Evolutionary conservation across 2,888 invertebrate genomes (phyloP).

Genomic region (Cyclophora punctaria): DNA sequence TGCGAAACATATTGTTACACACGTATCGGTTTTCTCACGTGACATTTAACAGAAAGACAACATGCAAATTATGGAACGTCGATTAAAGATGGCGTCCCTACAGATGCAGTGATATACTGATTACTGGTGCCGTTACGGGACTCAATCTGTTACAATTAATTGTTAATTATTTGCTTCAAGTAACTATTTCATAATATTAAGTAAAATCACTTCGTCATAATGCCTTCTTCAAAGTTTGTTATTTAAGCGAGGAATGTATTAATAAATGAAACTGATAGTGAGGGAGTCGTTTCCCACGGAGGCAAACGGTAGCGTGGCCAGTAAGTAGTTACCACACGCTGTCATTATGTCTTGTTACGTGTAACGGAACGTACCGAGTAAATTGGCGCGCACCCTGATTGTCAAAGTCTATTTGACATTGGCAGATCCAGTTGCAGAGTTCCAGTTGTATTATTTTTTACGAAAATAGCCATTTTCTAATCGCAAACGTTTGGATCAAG

Average conservation of each 20-base stretch:
- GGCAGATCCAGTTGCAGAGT: not conserved
- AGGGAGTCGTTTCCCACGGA: slow-evolving; percentile 9
- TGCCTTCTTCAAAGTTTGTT: no score
- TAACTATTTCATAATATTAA: no score
- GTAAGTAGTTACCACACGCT: slow-evolving; percentile 3
- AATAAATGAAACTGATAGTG: slow-evolving; percentile 8
- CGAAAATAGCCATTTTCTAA: not conserved
- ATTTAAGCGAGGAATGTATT: no score
- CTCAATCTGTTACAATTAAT: no score
- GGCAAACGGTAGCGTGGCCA: slow-evolving; percentile 10
- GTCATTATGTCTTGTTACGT: slow-evolving; percentile 10
- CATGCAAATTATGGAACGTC: slow-evolving; percentile 19
- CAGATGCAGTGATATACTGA: no score
- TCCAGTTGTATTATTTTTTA: no score
- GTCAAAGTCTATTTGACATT: no score
- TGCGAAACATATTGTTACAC: slow-evolving; percentile 23
- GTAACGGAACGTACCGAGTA: slow-evolving; percentile 4
- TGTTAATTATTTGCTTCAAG: no score
- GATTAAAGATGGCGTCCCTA: no score
- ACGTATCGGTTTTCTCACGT: slow-evolving; percentile 25
- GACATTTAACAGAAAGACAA: slow-evolving; percentile 15
- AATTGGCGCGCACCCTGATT: not conserved
- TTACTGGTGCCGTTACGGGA: no score
- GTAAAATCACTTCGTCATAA: no score
- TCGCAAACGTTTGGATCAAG: not conserved